Evolutionary conservation across 2,113 vertebrate species (phyloP).

Genomic region (Ginglymostoma cirratum): DNA sequence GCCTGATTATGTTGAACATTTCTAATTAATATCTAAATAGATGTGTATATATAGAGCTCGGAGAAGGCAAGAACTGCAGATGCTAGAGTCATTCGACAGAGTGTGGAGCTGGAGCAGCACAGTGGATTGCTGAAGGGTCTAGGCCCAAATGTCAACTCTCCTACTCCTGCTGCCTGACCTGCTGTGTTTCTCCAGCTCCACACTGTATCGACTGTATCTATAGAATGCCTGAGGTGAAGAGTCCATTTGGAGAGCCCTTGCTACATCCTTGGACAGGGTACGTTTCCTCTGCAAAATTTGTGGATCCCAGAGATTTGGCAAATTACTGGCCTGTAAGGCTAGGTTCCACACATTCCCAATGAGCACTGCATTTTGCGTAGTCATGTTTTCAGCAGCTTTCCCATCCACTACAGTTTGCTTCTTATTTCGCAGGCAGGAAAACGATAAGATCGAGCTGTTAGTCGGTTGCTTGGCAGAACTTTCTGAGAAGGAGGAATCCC

Average conservation of each 20-base stretch:
- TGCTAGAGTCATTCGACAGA: no score
- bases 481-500: constrained; percentile 66
- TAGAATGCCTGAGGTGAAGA: background rate
- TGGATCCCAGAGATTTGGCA: background rate
- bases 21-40: no score
- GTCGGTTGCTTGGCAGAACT: constrained; percentile 82
- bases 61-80: no score
- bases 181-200: no score
- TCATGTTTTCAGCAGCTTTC: background rate
- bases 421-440: constrained; percentile 60
- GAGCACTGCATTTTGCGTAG: background rate
- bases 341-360: background rate
- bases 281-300: background rate
- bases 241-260: background rate
- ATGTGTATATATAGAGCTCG: no score
- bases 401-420: background rate
- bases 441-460: constrained; percentile 72
- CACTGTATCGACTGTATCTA: no score
- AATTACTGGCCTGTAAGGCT: background rate
- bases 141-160: no score
- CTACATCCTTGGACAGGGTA: background rate
- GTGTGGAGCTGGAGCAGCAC: no score
- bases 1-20: no score
- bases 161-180: no score
- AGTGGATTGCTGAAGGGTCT: no score